Base-by-base conservation (phyloP, 1,140 invertebrate species). In the Drosophila insularis region DNA sequence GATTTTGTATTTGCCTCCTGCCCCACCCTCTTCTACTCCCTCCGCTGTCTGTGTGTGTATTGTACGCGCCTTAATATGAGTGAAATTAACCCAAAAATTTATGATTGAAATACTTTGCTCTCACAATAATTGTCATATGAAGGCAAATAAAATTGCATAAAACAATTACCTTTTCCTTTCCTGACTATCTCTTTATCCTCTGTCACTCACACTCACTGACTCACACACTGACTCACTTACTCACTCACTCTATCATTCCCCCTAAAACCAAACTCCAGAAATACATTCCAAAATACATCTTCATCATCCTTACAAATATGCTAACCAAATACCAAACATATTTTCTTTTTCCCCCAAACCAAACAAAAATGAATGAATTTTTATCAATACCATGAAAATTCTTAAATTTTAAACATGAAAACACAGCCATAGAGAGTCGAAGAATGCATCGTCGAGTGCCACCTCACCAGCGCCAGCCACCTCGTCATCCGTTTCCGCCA, bases 271-370 rank as follows among this genome's bases (percentile, higher is more conserved):
- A 46, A 46, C 17, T 27, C 27, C 27, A 27, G 27, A 27, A 35
- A 35, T 35, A 35, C 43, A 50, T 43, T 14, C 23, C 66, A 39
- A 35, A 69, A 61, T 60, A 63, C 86, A 85, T 75, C 71, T 67
- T 67, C 84, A 84, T 54, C 74, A 75, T 74, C 70, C 79, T 80
- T 86, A 77, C 64, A 66, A 80, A 68, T 74, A 81, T 81, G 79
- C 86, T 90, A 90, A 90, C 81, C 79, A 70, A 74, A 82, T 71
- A 89, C 79, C 81, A 90, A 78, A 90, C 67, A 86, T 86, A 90
- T 90, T 90, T 90, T 90, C 81, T 82, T 64, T 84, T 90, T 79
- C 46, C 62, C 35, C 63, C 27, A 27, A 27, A 27, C 27, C 5
- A 27, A 27, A 6, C 1, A 21, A 78, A 58, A 63, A 58, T 37